Evolutionary conservation across 2,888 invertebrate genomes (phyloP).

Genomic region (Ornithoptera alexandrae): DNA sequence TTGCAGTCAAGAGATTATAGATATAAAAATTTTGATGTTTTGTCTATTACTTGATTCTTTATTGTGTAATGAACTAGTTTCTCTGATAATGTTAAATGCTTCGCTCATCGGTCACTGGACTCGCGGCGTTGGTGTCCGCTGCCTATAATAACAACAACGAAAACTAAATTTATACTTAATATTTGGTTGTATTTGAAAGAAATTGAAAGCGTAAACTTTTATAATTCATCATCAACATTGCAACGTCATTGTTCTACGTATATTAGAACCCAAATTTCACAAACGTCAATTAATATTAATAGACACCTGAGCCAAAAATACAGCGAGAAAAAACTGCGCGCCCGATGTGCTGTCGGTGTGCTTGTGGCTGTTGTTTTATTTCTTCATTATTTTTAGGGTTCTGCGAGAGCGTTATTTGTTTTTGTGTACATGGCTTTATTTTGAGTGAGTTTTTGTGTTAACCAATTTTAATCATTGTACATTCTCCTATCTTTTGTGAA

Average conservation of each 20-base stretch:
- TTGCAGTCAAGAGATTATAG: too few relatives aligned
- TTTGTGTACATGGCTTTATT: constrained; percentile 25
- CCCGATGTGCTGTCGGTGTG: constrained; percentile 16
- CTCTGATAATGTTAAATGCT: too few relatives aligned
- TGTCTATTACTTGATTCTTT: too few relatives aligned
- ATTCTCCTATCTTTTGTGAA: constrained; percentile 26
- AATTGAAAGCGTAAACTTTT: constrained; percentile 36
- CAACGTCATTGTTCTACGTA: constrained; percentile 45
- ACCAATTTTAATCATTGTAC: constrained; percentile 26
- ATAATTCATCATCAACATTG: constrained; percentile 37
- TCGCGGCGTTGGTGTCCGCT: too few relatives aligned
- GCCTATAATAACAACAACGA: neutral
- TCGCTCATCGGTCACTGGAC: too few relatives aligned
- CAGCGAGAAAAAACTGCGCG: constrained; percentile 38
- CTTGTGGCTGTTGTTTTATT: constrained; percentile 36
- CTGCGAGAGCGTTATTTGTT: constrained; percentile 33
- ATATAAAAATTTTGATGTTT: too few relatives aligned
- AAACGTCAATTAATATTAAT: constrained; percentile 48
- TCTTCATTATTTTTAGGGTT: constrained; percentile 39
- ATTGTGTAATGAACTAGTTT: too few relatives aligned
- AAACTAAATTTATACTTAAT: constrained; percentile 14
- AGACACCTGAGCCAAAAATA: constrained; percentile 45
- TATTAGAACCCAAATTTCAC: constrained; percentile 42
- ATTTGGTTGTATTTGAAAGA: constrained; percentile 34
- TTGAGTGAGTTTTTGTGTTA: constrained; percentile 27